Evolutionary conservation across 2,888 invertebrate species (phyloP).

Genomic region (Oasisia sp.): DNA sequence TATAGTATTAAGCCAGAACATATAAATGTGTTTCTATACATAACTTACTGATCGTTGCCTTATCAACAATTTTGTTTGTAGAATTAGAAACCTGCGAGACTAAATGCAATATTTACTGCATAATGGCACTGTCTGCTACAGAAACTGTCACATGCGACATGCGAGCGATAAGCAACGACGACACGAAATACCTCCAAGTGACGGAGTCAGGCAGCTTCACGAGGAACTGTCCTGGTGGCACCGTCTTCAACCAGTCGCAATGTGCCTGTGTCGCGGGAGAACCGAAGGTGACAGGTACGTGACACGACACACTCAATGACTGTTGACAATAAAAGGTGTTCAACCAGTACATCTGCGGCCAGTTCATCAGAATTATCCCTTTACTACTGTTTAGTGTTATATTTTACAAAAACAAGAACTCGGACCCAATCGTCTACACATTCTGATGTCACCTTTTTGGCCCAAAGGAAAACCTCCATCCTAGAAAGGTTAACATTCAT

Average conservation of each 20-base stretch:
- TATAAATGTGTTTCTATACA: too few species aligned
- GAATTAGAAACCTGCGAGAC: background rate
- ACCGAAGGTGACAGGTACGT: background rate
- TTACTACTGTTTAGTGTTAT: too few species aligned
- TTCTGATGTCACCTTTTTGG: too few species aligned
- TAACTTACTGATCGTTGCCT: background rate
- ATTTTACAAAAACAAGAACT: background rate
- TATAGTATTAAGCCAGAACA: too few species aligned
- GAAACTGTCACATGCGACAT: background rate
- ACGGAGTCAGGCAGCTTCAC: background rate
- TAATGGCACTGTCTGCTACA: background rate
- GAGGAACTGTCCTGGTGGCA: constrained; percentile 18
- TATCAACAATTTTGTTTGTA: background rate
- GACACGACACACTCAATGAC: background rate
- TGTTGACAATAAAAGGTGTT: background rate
- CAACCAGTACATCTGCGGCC: too few species aligned
- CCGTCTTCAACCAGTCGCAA: constrained; percentile 7
- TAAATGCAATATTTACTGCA: background rate
- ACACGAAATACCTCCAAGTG: background rate
- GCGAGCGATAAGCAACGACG: background rate
- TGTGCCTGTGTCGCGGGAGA: constrained; percentile 14
- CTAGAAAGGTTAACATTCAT: too few species aligned
- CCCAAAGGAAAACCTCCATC: too few species aligned
- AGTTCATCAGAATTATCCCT: too few species aligned
- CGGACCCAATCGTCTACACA: background rate